These are phyloP conservation scores for Neuroterus valhalla DNA, from an alignment of 1,140 invertebrate genomes.

Conservation along the genomic window DNA sequence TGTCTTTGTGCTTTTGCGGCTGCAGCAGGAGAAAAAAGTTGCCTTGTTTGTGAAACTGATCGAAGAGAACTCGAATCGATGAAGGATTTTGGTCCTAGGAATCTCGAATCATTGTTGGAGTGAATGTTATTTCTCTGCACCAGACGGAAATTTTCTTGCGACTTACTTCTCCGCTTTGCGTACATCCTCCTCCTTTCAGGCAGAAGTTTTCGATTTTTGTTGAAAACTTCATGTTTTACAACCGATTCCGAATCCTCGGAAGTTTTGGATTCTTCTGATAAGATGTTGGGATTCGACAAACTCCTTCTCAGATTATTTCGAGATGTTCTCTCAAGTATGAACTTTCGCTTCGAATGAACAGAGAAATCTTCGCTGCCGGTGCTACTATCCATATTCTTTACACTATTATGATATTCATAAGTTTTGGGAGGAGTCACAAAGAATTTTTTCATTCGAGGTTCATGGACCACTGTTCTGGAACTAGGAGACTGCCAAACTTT, in stretches of 20 bases:
- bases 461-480: neutral
- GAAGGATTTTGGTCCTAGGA: no score
- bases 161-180: no score
- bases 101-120: no score
- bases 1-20: no score
- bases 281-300: neutral
- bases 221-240: neutral
- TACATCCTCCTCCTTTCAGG: no score
- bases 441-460: no score
- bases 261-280: neutral
- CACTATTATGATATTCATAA: neutral
- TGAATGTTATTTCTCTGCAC: no score
- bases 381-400: no score
- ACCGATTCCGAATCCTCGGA: neutral
- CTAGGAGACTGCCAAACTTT: neutral
- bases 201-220: neutral
- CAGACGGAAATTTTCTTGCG: no score
- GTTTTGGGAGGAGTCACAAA: no score
- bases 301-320: neutral
- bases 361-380: neutral
- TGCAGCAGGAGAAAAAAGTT: slow-evolving; percentile 6
- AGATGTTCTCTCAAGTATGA: neutral
- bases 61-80: neutral
- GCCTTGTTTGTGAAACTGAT: neutral
- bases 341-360: neutral